Evolutionary conservation across 1,140 invertebrate genomes (phyloP).

Genomic region (Hormaphis cornu): DNA sequence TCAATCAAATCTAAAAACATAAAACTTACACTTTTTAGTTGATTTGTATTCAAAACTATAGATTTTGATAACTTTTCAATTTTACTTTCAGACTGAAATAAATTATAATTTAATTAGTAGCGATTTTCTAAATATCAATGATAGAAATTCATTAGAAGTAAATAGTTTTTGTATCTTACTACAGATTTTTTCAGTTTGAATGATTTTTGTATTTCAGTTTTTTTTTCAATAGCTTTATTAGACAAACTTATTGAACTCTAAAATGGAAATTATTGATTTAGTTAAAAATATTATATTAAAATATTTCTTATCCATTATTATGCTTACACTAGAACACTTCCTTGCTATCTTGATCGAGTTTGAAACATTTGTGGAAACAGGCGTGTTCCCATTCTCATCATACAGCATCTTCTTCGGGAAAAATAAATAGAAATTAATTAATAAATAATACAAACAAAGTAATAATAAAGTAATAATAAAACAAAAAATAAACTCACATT

Average conservation of each 20-base stretch:
- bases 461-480: not conserved
- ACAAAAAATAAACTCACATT: not conserved
- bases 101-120: not conserved
- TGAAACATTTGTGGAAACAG: too few species aligned
- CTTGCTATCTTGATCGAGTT: too few species aligned
- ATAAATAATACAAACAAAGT: too few species aligned
- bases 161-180: slow-evolving; percentile 11
- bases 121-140: not conserved
- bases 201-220: not conserved
- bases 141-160: not conserved
- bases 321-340: not conserved
- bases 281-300: not conserved
- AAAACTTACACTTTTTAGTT: not conserved
- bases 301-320: not conserved
- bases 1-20: too few species aligned
- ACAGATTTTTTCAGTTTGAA: not conserved
- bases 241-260: not conserved
- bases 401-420: too few species aligned
- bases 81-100: not conserved
- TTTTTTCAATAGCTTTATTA: not conserved
- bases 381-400: too few species aligned
- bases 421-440: too few species aligned
- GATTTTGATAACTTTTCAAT: not conserved
- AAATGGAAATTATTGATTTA: not conserved
- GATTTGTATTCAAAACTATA: not conserved